Base-by-base conservation (phyloP, 2,888 invertebrate species). In the Drosophila putrida region DNA sequence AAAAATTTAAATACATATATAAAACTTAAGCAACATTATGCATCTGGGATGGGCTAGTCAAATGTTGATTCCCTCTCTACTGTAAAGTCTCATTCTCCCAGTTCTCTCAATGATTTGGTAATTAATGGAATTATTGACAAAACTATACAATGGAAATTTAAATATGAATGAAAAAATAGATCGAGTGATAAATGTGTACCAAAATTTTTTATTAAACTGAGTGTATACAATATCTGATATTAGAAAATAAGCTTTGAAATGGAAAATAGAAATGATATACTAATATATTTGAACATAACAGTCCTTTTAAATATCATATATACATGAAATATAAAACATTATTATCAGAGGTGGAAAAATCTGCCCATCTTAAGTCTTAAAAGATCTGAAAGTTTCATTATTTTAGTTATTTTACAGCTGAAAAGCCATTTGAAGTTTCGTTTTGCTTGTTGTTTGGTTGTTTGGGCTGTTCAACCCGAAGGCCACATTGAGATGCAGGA, bases 401-500 rank as follows among this genome's bases (percentile, higher is more conserved):
- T 61, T 61, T 73, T 6, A 47, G 46, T 64, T 53, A 20, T 13
- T 55, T 25, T 9, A 25, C 4, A 55, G 44, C 53, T 50, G 44
- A 77, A 78, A 77, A 50, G 35, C 54, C 41, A 60, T 74, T 75
- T 54, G 53, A 74, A 46, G 46, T 39, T 79, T 62, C 49, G 46
- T 57, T 62, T 67, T 46, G 47, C 62, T 62, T 64, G 66, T 13
- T 25, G 54, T 51, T 66, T 59, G 66, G 66, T 13, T 25, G 54
- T 51, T 66, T 59, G 66, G 59, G 66, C 62, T 64, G 66, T 68
- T 68, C 75, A 68, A 75, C 71, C 89, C 87, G 87, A 88, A 86
- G 90, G 88, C 89, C 86, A 75, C 83, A 78, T 78, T 73, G 77
- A 80, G 82, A 68, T 78, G 79, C 82, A 89, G 90, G 88, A 90